phyloP scores from a whole-genome alignment of 92 coral and sea anemone genomes.

The Epizoanthus illoricatus region DNA sequence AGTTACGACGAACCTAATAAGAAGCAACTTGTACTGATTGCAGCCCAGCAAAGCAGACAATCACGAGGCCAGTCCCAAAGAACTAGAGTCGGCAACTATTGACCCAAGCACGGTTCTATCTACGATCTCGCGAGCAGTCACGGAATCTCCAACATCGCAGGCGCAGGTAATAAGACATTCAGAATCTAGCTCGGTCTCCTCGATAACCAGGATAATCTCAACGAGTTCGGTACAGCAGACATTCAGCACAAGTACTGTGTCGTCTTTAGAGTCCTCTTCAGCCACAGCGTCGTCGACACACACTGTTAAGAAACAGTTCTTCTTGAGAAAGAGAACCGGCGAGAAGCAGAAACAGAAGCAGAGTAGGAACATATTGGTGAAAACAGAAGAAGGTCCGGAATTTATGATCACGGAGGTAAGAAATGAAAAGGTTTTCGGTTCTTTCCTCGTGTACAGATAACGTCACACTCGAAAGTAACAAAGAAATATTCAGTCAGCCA shows the following conservation, averaged over 20 bases:
- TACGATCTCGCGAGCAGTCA: not conserved
- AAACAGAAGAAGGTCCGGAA: conserved; percentile 13
- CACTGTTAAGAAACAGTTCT: conserved; percentile 19
- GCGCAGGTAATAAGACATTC: not conserved
- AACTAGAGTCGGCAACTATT: not conserved
- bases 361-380: not conserved
- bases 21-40: not conserved
- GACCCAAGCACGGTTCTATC: conserved; percentile 1
- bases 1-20: not conserved
- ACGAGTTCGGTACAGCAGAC: not conserved
- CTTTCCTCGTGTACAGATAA: too few relatives aligned
- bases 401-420: conserved; percentile 27
- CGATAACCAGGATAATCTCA: conserved; percentile 3
- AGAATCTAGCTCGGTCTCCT: conserved; percentile 4
- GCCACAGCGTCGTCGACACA: not conserved
- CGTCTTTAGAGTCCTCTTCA: not conserved
- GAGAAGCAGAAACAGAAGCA: not conserved
- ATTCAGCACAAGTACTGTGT: not conserved
- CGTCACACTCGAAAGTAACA: too few relatives aligned
- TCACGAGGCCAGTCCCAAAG: not conserved
- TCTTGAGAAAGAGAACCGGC: conserved; percentile 8
- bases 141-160: not conserved
- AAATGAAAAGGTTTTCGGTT: not conserved
- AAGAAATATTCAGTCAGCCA: too few relatives aligned
- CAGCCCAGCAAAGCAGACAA: not conserved